A percentile compares a stretch with the other conserved stretches of the same genome.
phyloP scores from a whole-genome alignment of 2,113 vertebrate genomes.

The Pyxicephalus adspersus region DNA sequence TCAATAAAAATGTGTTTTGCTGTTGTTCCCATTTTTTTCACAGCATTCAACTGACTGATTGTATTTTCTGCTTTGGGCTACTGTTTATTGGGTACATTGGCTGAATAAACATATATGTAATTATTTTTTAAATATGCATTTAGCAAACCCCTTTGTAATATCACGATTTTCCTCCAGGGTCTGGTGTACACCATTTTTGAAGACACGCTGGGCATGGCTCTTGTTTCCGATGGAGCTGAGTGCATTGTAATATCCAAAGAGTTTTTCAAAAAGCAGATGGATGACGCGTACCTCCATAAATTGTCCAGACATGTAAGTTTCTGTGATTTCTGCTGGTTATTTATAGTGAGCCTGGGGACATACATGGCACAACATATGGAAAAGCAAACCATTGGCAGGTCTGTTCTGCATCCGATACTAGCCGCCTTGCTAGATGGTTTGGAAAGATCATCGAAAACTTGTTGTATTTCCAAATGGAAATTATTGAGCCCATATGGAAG shows the following conservation, averaged over 20 bases:
- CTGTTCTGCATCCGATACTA: neutral
- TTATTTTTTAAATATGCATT: neutral
- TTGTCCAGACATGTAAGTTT: constrained; percentile 30
- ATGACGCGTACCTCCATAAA: constrained; percentile 24
- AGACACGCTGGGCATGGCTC: constrained; percentile 13
- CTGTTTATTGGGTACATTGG: too few relatives aligned
- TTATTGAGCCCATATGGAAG: too few relatives aligned
- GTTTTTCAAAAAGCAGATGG: constrained; percentile 4
- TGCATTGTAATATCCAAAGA: constrained; percentile 53
- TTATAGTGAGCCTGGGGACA: neutral
- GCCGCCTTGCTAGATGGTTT: neutral
- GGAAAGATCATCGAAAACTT: neutral
- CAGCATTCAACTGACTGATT: too few relatives aligned
- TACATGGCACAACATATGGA: neutral
- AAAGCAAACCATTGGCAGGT: neutral
- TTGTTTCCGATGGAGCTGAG: constrained; percentile 53
- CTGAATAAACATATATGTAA: too few relatives aligned
- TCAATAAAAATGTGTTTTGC: too few relatives aligned
- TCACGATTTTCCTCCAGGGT: neutral
- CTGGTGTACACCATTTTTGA: constrained; percentile 50
- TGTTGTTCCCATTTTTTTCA: too few relatives aligned
- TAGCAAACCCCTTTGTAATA: too few relatives aligned
- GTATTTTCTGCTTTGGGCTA: too few relatives aligned
- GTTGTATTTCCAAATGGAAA: too few relatives aligned
- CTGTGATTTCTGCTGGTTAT: neutral